Conservation (phyloP, 2,113 vertebrate species). For the Morone saxatilis region DNA sequence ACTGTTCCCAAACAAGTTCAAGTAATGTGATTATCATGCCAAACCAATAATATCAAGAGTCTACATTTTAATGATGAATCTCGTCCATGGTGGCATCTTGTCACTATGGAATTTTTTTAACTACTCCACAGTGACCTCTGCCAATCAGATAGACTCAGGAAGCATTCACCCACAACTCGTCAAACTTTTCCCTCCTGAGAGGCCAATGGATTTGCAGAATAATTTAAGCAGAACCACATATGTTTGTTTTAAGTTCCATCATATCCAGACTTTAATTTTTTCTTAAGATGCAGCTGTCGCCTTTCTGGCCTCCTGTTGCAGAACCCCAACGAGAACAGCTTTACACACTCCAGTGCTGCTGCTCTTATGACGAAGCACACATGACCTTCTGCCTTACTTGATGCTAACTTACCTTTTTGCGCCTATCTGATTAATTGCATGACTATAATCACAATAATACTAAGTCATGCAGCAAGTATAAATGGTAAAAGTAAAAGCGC, state of each 20-base stretch:
- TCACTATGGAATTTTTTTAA: background rate
- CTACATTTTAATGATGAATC: conserved; percentile 8
- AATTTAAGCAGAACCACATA: background rate
- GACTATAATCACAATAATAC: background rate
- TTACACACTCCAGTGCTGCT: background rate
- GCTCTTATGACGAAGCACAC: background rate
- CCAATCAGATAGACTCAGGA: conserved; percentile 13
- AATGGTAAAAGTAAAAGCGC: background rate
- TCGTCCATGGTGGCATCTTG: background rate
- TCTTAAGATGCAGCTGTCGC: background rate
- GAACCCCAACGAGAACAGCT: background rate
- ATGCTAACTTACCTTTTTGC: background rate
- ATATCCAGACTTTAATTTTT: conserved; percentile 1
- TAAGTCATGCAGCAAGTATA: background rate
- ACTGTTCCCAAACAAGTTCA: background rate
- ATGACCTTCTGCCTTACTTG: background rate
- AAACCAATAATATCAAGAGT: background rate
- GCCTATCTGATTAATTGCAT: background rate
- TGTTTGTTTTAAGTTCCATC: background rate
- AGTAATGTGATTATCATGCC: background rate
- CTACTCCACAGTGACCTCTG: conserved; percentile 14
- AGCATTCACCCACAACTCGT: background rate
- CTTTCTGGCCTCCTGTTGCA: background rate
- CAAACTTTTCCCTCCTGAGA: background rate
- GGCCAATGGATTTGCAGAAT: conserved; percentile 7